These are phyloP conservation scores for Hippocampus barbouri DNA, from an alignment of 2,113 vertebrate genomes.

Conservation along the genomic window DNA sequence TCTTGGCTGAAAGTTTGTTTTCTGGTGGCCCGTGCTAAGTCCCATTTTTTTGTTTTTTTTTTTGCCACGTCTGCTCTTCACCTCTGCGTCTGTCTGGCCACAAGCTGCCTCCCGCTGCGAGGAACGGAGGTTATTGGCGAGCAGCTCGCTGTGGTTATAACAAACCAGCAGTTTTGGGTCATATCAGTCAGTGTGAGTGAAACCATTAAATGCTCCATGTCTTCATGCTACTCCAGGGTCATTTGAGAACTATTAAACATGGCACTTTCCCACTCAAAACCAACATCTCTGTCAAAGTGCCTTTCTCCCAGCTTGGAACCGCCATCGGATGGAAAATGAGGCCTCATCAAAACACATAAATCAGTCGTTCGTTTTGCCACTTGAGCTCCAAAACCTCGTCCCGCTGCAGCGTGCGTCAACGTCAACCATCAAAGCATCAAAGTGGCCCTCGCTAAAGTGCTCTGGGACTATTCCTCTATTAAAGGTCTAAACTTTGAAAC, in stretches of 20 bases:
- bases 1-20: conserved; percentile 32
- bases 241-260: conserved; percentile 34
- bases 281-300: conserved; percentile 35
- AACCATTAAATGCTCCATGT: conserved; percentile 42
- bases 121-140: conserved; percentile 42
- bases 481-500: conserved; percentile 22
- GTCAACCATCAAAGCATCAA: conserved; percentile 7
- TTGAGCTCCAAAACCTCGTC: conserved; percentile 15
- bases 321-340: conserved; percentile 44
- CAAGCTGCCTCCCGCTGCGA: conserved; percentile 30
- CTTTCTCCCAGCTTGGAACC: conserved; percentile 27
- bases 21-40: conserved; percentile 36
- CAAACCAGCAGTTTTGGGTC: conserved; percentile 35
- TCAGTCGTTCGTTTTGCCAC: conserved; percentile 40
- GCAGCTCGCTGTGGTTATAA: conserved; percentile 40
- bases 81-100: conserved; percentile 3
- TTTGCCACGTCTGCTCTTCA: conserved; percentile 39
- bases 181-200: conserved; percentile 42
- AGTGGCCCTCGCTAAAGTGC: neutral
- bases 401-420: conserved; percentile 23
- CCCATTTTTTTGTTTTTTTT: conserved; percentile 17
- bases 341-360: conserved; percentile 48
- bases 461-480: conserved; percentile 5
- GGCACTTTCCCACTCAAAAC: conserved; percentile 41
- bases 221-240: conserved; percentile 33